Evolutionary conservation across 2,888 invertebrate species (phyloP), one percentile per base, ranked within the genome.

Genomic region (Chrysopilus asiliformis): DNA sequence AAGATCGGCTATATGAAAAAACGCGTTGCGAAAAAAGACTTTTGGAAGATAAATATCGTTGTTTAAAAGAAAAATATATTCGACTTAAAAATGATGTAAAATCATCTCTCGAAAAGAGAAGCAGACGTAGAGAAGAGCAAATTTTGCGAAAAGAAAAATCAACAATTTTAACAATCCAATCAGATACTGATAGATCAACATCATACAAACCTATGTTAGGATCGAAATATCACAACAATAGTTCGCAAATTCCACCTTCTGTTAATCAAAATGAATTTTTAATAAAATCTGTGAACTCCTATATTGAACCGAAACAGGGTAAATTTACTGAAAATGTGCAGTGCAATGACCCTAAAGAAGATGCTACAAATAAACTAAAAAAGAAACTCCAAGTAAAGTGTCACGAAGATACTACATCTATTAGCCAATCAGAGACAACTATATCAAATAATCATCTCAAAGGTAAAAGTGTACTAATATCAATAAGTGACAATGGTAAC

Each of bases 61-160:
- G 79, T 37, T 65, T 86, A 34, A 85, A 85, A 57, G 83, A 83
- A 53, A 86, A 86, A 58, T 85, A 86, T 50, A 70, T 78, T 15
- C 67, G 80, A 10, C 63, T 87, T 38, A 86, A 86, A 56, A 79
- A 76, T 15, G 84, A 86, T 46, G 80, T 85, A 8, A 79, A 81
- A 58, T 62, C 79, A 17, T 79, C 82, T 0, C 71, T 83, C 38
- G 85, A 85, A 51, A 74, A 79, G 18, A 70, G 83, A 9, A 79
- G 76, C 53, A 74, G 72, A 28, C 65, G 76, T 3, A 67, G 74
- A 0, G 74, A 76, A 47, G 73, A 74, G 54, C 64, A 64, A 44
- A 58, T 55, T 0, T n/a, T 34, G 13, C 7, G 7, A 7, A 10
- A 7, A 22, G 10, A 7, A 22, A 8, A 8, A 10, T 13, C 15